phyloP scores from a whole-genome alignment of 2,888 invertebrate species.

The Amphipoea lucens region DNA sequence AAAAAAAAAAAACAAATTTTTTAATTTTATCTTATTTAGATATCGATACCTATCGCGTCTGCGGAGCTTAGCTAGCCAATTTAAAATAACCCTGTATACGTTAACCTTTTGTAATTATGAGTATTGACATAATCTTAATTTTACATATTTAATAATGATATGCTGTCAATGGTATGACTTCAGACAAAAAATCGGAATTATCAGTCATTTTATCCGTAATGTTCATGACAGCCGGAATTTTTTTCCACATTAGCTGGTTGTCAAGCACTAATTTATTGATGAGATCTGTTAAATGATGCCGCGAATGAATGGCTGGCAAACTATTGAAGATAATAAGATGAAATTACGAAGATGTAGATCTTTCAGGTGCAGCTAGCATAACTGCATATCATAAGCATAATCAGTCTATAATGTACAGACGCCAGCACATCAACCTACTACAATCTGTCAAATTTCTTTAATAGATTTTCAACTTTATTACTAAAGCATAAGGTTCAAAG shows the following conservation, averaged over 20 bases:
- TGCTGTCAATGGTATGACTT: neutral
- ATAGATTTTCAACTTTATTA: no score
- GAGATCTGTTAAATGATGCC: neutral
- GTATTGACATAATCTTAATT: neutral
- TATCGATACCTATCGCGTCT: neutral
- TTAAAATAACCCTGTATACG: no score
- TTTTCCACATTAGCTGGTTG: neutral
- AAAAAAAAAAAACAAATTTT: no score
- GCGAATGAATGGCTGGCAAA: neutral
- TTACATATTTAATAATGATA: neutral
- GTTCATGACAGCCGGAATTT: neutral
- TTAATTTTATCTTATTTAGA: neutral
- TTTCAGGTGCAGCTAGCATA: neutral
- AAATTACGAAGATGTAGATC: neutral
- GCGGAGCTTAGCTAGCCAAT: neutral
- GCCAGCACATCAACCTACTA: no score
- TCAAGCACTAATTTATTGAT: conserved; percentile 3
- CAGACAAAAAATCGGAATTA: neutral
- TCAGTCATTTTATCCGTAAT: neutral
- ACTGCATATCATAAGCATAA: neutral
- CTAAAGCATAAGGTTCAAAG: no score
- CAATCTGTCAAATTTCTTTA: no score
- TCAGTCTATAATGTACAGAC: no score
- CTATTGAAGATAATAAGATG: neutral
- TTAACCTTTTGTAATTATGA: neutral